Percentiles rank a stretch among this genome's conserved stretches.
phyloP scores from a whole-genome alignment of 2,113 vertebrate species.

The Opisthocomus hoazin region DNA sequence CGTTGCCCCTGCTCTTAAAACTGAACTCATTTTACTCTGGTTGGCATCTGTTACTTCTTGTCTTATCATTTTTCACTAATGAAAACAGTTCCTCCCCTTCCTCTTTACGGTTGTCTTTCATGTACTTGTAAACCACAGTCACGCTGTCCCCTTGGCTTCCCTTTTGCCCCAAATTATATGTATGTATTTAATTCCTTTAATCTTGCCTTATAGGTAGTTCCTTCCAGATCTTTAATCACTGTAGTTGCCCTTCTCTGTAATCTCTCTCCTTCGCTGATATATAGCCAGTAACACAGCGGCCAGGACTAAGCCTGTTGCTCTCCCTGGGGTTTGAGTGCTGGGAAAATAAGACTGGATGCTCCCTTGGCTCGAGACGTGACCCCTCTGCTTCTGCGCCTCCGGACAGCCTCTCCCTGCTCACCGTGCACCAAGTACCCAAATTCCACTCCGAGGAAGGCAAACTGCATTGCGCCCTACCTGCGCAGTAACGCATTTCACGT shows the following conservation, averaged over 20 bases:
- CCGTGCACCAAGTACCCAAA: not conserved
- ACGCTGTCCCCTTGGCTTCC: not conserved
- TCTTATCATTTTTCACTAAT: constrained; percentile 23
- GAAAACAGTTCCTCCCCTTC: constrained; percentile 15
- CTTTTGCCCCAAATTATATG: not conserved
- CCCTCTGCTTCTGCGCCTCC: not conserved
- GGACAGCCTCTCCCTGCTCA: not conserved
- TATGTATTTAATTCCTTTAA: constrained; percentile 37
- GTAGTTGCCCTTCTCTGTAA: not conserved
- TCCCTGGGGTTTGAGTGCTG: not conserved
- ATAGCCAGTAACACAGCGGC: not conserved
- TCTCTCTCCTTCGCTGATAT: not conserved
- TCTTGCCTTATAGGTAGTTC: constrained; percentile 23
- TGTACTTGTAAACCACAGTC: not conserved
- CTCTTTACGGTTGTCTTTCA: constrained; percentile 17
- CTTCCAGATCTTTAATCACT: constrained; percentile 39
- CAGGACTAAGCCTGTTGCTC: not conserved
- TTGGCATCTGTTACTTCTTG: constrained; percentile 31
- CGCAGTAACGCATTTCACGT: not conserved
- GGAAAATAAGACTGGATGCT: constrained; percentile 2
- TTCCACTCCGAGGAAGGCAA: not conserved
- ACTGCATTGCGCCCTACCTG: not conserved
- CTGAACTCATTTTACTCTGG: not conserved
- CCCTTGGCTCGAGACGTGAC: not conserved
- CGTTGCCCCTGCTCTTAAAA: not conserved